phyloP scores from a whole-genome alignment of 64 coral and sea anemone genomes.

The Catalaphyllia jardinei region DNA sequence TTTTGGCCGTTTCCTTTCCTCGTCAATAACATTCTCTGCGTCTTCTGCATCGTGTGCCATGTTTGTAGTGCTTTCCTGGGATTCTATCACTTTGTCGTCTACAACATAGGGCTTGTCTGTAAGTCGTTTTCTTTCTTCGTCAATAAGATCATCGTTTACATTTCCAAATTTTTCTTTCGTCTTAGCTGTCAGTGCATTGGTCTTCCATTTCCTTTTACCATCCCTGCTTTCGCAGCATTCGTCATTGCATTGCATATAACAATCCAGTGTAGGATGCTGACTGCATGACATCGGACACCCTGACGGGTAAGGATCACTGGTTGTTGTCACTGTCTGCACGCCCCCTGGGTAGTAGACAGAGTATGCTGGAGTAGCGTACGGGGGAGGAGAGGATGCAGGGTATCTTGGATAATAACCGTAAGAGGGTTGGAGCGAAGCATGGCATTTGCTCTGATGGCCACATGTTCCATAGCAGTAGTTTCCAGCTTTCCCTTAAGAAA shows the following conservation, averaged over 20 bases:
- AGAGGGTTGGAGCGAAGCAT: not conserved
- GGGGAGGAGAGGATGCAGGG: not conserved
- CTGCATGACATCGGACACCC: conserved; percentile 10
- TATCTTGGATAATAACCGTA: not conserved
- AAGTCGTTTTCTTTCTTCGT: not conserved
- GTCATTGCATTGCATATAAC: conserved; percentile 40
- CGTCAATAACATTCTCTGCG: not conserved
- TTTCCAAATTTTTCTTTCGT: not conserved
- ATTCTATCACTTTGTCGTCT: not conserved
- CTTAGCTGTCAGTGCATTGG: not conserved
- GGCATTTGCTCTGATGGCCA: not conserved
- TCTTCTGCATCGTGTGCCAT: not conserved
- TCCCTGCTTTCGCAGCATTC: conserved; percentile 29
- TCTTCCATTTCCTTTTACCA: conserved; percentile 10
- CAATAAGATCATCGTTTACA: not conserved
- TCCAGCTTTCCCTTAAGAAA: conserved; percentile 22
- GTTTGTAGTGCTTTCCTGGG: not conserved
- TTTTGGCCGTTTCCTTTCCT: not conserved
- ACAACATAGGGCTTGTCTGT: not conserved
- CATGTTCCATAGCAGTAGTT: conserved; percentile 23
- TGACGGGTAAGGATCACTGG: conserved; percentile 11
- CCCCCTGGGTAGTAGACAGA: not conserved
- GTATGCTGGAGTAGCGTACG: not conserved
- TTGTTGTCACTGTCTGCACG: not conserved
- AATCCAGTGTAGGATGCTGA: conserved; percentile 4